Base-by-base conservation (phyloP, 1,140 invertebrate genomes). In the Ladona fulva region DNA sequence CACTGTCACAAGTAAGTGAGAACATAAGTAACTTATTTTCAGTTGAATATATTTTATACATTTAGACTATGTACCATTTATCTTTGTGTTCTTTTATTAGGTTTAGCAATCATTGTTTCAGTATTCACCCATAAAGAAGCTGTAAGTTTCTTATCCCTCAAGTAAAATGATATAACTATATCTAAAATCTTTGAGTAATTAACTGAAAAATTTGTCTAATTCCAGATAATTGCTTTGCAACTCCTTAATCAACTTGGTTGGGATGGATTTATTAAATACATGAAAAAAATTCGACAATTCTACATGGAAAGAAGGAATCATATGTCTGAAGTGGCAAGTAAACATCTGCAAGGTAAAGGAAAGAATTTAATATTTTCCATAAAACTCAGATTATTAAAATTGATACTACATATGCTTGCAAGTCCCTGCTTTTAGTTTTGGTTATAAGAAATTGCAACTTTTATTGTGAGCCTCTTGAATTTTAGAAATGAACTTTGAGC, bases 271-370 rank as follows among this genome's bases (percentile, higher is more conserved):
- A 66, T 83, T 7, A 77, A 82, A 3, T 86, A 88, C 79, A 83
- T 83, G n/a, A 75, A 83, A 10, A 81, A 81, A 78, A 84, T 87
- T 3, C 82, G 84, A 25, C 80, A 81, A 12, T 87, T 87, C 80
- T 88, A 88, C 79, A 78, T 80, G 75, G 80, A 81, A n/a, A 81
- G 84, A 79, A 81, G 85, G 75, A 84, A 87, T 78, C 73, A 79
- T 10, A 86, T 86, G 84, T 25, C 85, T 37, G 76, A 78, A 52
- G 84, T 84, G 24, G 86, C 85, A 37, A 81, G 85, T 77, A 86
- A 86, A 81, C 84, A 86, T 82, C 80, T 88, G 6, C 81, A 77
- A 83, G 87, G 86, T 86, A 79, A 75, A 19, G n/a, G n/a, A n/a
- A n/a, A n/a, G n/a, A n/a, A n/a, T n/a, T n/a, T n/a, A n/a, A n/a